phyloP scores from a whole-genome alignment of 1,140 invertebrate genomes.

The Adoxophyes honmai region DNA sequence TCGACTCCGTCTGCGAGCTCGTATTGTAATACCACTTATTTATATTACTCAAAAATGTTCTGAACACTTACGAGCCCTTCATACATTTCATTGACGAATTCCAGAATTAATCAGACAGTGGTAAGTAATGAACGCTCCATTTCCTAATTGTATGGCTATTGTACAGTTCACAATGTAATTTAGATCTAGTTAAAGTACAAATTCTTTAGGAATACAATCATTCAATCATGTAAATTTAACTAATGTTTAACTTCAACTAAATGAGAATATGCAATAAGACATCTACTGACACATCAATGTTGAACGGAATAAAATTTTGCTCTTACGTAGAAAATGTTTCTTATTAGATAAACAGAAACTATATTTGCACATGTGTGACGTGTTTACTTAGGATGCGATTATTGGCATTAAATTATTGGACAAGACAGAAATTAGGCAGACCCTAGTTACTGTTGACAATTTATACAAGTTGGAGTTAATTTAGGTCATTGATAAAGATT shows the following conservation, averaged over 20 bases:
- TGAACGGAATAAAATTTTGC: conserved; percentile 54
- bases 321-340: conserved; percentile 65
- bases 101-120: conserved; percentile 51
- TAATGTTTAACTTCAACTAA: conserved; percentile 70
- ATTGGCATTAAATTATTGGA: conserved; percentile 48
- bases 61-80: conserved; percentile 65
- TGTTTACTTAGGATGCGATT: conserved; percentile 61
- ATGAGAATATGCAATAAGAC: conserved; percentile 54
- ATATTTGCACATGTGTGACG: conserved; percentile 56
- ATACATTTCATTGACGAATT: conserved; percentile 64
- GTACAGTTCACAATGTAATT: conserved; percentile 74
- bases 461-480: conserved; percentile 56
- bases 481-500: conserved; percentile 47
- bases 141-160: conserved; percentile 71
- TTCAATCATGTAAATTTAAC: conserved; percentile 73
- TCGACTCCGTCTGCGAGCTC: conserved; percentile 67
- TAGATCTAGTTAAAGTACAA: conserved; percentile 76
- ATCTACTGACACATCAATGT: conserved; percentile 71
- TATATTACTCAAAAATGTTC: conserved; percentile 71
- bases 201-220: conserved; percentile 72
- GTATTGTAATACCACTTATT: conserved; percentile 64
- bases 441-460: conserved; percentile 51
- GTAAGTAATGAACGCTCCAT: conserved; percentile 65
- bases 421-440: conserved; percentile 53
- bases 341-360: conserved; percentile 65